Base-by-base conservation (phyloP, 2,888 invertebrate genomes). In the Aquatica leii region DNA sequence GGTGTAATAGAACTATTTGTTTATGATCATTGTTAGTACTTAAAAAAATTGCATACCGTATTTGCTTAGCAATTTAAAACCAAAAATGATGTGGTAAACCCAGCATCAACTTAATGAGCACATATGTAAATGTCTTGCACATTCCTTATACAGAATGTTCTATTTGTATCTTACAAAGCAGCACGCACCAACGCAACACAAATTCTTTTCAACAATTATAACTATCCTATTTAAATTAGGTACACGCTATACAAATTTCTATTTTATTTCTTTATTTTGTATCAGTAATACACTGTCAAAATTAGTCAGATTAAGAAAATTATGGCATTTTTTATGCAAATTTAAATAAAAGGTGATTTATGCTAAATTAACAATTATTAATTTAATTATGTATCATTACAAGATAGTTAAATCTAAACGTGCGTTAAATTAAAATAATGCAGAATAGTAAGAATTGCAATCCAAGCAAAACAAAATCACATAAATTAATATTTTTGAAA, bases 1-100 rank as follows among this genome's bases (percentile, higher is more conserved):
- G 35, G 17, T 35, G 35, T 51, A 59, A 52, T 59, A 52, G 59
- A 52, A 52, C 52, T 59, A 43, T 53, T 59, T 52, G 14, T 43
- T 18, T 51, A 46, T 6, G 24, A 34, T 35, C 5, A 46, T 46
- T 2, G 46, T 20, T 24, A 24, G 24, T 8, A 2, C 41, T 15
- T 41, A 41, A 46, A 18, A 46, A 46, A 17, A 46, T 18, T 46
- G 18, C 17, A 46, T 46, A 46, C 46, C 46, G 46, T 46, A 46
- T 46, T 46, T 46, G 46, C 20, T 18, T 2, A 46, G 46, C 46
- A 46, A 46, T 46, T 46, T 46, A 11, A 46, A 24, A 24, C 24
- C 24, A 24, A 24, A 46, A 46, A 46, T 46, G 3, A 20, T 20
- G 17, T 20, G 46, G 11, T 46, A 20, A 18, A 46, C 18, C 18